Conservation (phyloP, 2,113 vertebrate species). For the Heptranchias perlo region DNA sequence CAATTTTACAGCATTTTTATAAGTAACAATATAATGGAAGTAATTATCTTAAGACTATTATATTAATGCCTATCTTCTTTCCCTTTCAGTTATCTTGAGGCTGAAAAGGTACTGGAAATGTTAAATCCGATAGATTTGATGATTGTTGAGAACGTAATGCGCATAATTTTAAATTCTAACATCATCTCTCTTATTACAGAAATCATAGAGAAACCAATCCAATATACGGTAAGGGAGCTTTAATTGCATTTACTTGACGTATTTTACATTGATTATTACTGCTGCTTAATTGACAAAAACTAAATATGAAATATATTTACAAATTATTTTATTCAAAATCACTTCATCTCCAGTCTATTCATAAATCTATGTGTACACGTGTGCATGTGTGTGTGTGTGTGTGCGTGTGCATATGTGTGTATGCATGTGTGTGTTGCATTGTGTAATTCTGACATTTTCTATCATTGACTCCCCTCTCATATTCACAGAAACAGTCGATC, state of each 20-base stretch:
- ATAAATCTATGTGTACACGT: neutral
- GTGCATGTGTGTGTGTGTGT: neutral
- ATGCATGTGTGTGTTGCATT: neutral
- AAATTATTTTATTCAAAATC: neutral
- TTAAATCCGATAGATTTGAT: neutral
- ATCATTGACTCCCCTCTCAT: neutral
- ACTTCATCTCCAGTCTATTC: neutral
- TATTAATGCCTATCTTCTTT: neutral
- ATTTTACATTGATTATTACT: neutral
- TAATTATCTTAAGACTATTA: neutral
- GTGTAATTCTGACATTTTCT: neutral
- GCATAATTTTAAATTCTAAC: neutral
- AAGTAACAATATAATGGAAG: neutral
- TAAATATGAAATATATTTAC: neutral
- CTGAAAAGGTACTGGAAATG: neutral
- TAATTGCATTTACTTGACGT: neutral
- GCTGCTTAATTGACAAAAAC: neutral
- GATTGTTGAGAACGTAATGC: neutral
- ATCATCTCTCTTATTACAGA: neutral
- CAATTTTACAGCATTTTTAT: neutral
- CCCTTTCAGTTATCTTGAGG: neutral
- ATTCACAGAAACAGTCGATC: neutral
- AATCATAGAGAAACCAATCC: neutral
- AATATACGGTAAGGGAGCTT: neutral
- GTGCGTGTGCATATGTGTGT: neutral